phyloP scores from a whole-genome alignment of 2,888 invertebrate genomes.

The Cosmia trapezina region DNA sequence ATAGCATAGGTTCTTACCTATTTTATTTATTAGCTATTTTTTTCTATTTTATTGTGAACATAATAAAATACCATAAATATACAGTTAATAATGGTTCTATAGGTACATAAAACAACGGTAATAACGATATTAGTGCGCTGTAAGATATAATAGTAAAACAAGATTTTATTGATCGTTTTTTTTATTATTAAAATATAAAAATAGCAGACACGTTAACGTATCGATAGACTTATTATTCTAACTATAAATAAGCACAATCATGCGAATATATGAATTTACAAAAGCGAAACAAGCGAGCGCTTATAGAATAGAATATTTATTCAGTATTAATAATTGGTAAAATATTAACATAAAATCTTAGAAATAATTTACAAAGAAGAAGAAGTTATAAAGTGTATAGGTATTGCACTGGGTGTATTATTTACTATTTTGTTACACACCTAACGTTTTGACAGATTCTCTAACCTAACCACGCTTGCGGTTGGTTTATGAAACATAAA shows the following conservation, averaged over 20 bases:
- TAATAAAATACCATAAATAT: background rate
- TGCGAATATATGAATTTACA: slow-evolving; percentile 50
- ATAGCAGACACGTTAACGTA: slow-evolving; percentile 43
- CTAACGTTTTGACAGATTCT: background rate
- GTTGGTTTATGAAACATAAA: slow-evolving; percentile 11
- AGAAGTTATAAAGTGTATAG: slow-evolving; percentile 6
- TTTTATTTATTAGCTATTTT: too few relatives aligned
- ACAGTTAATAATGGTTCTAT: background rate
- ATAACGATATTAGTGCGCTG: background rate
- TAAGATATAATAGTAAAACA: slow-evolving; percentile 14
- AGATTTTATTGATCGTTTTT: slow-evolving; percentile 7
- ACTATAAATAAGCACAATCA: slow-evolving; percentile 46
- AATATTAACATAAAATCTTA: too few relatives aligned
- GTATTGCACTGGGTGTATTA: slow-evolving; percentile 45
- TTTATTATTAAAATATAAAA: slow-evolving; percentile 66
- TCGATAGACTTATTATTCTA: slow-evolving; percentile 32
- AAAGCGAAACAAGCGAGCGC: slow-evolving; percentile 42
- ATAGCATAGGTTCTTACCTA: too few relatives aligned
- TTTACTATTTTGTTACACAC: slow-evolving; percentile 8
- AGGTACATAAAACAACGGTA: slow-evolving; percentile 3
- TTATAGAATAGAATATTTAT: too few relatives aligned
- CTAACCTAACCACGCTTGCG: background rate
- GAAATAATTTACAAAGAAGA: too few relatives aligned
- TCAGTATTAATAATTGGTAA: too few relatives aligned
- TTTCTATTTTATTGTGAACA: too few relatives aligned